Evolutionary conservation across 1,140 invertebrate species (phyloP).

Genomic region (Helicoverpa zea): DNA sequence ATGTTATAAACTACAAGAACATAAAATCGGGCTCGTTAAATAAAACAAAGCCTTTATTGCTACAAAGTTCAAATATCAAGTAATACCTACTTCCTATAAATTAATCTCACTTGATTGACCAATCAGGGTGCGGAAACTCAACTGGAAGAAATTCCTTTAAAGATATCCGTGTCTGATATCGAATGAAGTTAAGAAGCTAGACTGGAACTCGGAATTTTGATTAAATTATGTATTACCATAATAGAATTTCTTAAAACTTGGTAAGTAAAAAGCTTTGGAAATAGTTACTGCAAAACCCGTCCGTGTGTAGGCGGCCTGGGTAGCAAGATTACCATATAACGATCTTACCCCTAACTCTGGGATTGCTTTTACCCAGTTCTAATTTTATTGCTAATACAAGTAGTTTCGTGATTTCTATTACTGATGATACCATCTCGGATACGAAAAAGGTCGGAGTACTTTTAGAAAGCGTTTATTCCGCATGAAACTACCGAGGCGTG

Average conservation of each 20-base stretch:
- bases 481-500: slow-evolving; percentile 36
- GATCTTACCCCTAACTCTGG: neutral
- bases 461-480: slow-evolving; percentile 19
- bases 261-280: too few relatives aligned
- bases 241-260: neutral
- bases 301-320: too few relatives aligned
- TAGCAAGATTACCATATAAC: neutral
- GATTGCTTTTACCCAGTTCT: neutral
- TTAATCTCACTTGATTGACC: neutral
- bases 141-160: neutral
- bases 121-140: neutral
- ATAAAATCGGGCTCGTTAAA: too few relatives aligned
- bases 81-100: too few relatives aligned
- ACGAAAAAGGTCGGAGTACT: neutral
- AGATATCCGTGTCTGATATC: slow-evolving; percentile 1
- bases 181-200: neutral
- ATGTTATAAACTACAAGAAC: too few relatives aligned
- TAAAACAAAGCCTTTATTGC: too few relatives aligned
- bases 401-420: slow-evolving; percentile 19
- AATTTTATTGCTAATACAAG: slow-evolving; percentile 29
- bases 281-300: too few relatives aligned
- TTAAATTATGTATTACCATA: neutral
- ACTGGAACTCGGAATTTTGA: neutral
- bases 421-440: slow-evolving; percentile 18
- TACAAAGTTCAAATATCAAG: too few relatives aligned